Conservation (phyloP, 2,888 invertebrate species). For the Leptopilina drosophilae region DNA sequence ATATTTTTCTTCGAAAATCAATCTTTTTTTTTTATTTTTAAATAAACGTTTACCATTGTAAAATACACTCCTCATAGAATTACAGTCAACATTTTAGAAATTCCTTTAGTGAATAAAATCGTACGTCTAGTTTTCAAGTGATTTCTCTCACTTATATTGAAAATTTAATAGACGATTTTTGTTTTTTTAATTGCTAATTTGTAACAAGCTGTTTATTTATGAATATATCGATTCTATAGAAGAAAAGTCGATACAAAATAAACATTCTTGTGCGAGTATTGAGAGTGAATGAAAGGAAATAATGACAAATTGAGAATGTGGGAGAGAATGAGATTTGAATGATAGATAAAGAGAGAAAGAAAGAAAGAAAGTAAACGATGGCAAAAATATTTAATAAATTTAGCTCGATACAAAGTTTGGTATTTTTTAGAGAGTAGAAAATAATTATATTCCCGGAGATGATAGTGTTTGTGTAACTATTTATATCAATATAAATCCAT, state of each 20-base stretch:
- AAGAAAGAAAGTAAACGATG: background rate
- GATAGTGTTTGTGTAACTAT: conserved; percentile 1
- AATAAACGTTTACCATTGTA: background rate
- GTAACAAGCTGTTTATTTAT: background rate
- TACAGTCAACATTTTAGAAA: background rate
- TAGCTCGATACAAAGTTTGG: background rate
- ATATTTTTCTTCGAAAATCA: conserved; percentile 8
- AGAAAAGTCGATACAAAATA: conserved; percentile 11
- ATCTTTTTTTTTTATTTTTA: background rate
- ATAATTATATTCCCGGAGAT: background rate
- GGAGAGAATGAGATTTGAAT: too few species aligned
- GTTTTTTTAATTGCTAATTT: background rate
- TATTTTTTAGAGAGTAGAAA: conserved; percentile 18
- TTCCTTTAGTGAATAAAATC: background rate
- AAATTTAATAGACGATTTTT: background rate
- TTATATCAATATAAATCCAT: background rate
- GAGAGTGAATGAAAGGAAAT: too few species aligned
- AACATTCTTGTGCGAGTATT: conserved; percentile 5
- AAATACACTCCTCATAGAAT: background rate
- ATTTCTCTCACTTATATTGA: background rate
- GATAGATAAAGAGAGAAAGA: background rate
- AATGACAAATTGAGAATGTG: too few species aligned
- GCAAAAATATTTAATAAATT: background rate
- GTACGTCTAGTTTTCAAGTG: background rate
- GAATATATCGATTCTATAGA: conserved; percentile 2